A percentile compares a stretch with the other conserved stretches of the same genome.
These are phyloP conservation scores for Philereme transversata DNA, from an alignment of 2,888 invertebrate genomes.

Conservation along the genomic window DNA sequence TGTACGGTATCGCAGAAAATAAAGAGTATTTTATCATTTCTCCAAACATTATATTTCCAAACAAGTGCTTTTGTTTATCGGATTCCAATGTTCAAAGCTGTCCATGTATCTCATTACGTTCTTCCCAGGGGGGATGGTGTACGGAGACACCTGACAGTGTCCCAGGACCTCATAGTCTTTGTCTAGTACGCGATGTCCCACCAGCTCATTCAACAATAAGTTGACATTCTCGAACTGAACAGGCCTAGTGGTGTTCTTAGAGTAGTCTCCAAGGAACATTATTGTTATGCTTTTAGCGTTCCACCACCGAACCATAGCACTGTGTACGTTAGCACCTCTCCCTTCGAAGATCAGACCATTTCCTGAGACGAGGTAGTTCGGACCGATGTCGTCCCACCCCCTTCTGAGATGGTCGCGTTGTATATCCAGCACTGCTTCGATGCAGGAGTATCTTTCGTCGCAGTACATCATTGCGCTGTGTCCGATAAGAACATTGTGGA, in stretches of 20 bases:
- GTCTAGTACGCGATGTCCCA: conserved; percentile 49
- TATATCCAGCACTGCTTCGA: conserved; percentile 53
- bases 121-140: conserved; percentile 56
- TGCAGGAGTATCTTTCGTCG: conserved; percentile 54
- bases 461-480: conserved; percentile 61
- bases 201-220: conserved; percentile 53
- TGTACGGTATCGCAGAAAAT: no score
- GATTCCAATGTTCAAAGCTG: conserved; percentile 59
- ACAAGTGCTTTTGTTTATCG: conserved; percentile 26
- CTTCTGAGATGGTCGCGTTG: conserved; percentile 59
- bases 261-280: conserved; percentile 71
- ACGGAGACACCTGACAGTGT: conserved; percentile 60
- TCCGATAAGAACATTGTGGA: conserved; percentile 61
- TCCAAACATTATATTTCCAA: not conserved
- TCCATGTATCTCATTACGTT: conserved; percentile 51
- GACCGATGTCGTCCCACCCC: conserved; percentile 62
- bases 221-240: conserved; percentile 60
- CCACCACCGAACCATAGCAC: conserved; percentile 59
- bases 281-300: conserved; percentile 59
- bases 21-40: no score
- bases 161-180: conserved; percentile 58
- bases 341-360: conserved; percentile 70
- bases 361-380: conserved; percentile 69
- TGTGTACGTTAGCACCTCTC: conserved; percentile 63
- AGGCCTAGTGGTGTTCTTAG: conserved; percentile 41